These are phyloP conservation scores for Ornithorhynchus anatinus DNA, from an alignment of 2,113 vertebrate species.

Conservation along the genomic window DNA sequence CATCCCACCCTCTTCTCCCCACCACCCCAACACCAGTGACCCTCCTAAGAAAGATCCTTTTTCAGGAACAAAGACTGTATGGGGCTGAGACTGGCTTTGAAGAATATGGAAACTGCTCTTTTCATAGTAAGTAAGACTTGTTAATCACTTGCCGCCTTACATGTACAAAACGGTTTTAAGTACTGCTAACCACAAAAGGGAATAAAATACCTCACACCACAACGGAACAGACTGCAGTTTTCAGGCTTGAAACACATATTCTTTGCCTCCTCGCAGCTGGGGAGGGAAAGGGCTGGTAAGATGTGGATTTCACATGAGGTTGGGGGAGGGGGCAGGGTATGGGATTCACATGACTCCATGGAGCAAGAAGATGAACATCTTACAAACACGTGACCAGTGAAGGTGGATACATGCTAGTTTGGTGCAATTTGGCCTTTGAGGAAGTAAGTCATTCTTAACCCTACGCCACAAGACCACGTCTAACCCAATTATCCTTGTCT, in stretches of 20 bases:
- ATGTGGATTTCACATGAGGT: too few species aligned
- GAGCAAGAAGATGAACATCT: too few species aligned
- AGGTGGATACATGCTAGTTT: too few species aligned
- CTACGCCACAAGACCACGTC: too few species aligned
- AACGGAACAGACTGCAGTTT: constrained; percentile 32
- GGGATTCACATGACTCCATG: too few species aligned
- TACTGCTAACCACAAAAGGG: constrained; percentile 69
- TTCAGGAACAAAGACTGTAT: not conserved
- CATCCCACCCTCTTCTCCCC: not conserved
- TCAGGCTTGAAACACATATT: constrained; percentile 20
- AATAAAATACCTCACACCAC: constrained; percentile 76
- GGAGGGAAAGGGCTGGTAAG: not conserved
- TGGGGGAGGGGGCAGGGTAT: too few species aligned
- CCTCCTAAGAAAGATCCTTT: not conserved
- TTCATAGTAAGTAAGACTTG: not conserved
- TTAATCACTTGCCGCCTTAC: constrained; percentile 46
- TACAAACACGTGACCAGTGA: too few species aligned
- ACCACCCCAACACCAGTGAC: not conserved
- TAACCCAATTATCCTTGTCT: too few species aligned
- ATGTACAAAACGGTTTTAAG: constrained; percentile 57
- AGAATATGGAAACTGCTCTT: not conserved
- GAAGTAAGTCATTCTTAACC: too few species aligned
- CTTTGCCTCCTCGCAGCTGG: not conserved
- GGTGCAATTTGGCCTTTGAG: too few species aligned
- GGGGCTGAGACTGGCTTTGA: not conserved